Evolutionary conservation across 2,113 vertebrate species (phyloP).

Genomic region (Phocoena sinus): DNA sequence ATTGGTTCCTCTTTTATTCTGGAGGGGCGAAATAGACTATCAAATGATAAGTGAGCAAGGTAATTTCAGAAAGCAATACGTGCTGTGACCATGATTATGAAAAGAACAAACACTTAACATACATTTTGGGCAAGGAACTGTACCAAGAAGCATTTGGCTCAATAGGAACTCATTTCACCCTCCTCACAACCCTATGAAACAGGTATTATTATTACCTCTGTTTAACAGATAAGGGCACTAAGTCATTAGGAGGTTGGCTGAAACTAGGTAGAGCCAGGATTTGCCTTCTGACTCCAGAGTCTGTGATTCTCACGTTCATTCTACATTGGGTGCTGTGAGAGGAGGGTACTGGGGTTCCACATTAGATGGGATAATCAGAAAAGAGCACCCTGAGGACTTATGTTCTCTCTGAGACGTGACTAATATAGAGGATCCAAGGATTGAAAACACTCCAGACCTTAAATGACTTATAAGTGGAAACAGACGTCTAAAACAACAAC

Average conservation of each 20-base stretch:
- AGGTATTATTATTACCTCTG: neutral
- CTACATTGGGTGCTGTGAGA: rapidly evolving
- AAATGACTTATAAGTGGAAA: neutral
- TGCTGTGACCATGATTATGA: neutral
- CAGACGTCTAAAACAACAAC: neutral
- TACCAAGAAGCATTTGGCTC: neutral
- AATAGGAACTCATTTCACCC: neutral
- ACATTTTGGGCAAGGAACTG: neutral
- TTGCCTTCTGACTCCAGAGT: no score
- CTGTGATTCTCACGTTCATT: neutral
- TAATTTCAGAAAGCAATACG: neutral
- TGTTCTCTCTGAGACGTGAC: neutral
- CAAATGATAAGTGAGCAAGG: neutral
- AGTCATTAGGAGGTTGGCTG: neutral
- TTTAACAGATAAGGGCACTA: neutral
- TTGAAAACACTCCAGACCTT: neutral
- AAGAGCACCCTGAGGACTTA: neutral
- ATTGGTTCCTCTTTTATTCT: neutral
- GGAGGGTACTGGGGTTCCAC: no score
- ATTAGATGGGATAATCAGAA: neutral
- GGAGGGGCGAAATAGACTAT: neutral
- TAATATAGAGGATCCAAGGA: neutral
- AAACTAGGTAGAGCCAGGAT: neutral
- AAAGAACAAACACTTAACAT: neutral
- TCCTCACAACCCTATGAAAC: neutral